Evolutionary conservation across 2,797 vertebrate genomes (phyloP), one percentile per base, ranked within the genome.

Genomic region (Myoxocephalus aenaeus): DNA sequence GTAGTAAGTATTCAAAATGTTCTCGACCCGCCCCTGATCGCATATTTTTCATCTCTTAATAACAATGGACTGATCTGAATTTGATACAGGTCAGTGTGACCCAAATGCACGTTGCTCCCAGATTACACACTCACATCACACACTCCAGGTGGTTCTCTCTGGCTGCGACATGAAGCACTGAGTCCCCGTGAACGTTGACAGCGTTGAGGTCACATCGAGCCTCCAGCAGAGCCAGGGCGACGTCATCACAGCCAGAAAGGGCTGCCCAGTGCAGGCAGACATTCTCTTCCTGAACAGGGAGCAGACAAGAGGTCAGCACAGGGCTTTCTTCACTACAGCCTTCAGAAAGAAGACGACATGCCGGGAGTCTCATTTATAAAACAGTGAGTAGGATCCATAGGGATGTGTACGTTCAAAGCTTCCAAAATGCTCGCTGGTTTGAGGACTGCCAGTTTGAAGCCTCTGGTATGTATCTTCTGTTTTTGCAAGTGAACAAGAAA

Each of bases 181-280:
- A 96, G 90, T 99, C 98, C 2, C 97, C 97, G 0, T 99, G 97
- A 73, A 98, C 79, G 83, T 99, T 99, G 75, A 96, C 92, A 0
- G 97, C 96, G 0, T 94, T 95, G 27, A 98, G 90, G 93, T 99
- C 97, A 25, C 97, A 98, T 64, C 93, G 94, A 11, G 97, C 96
- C 25, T 97, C 97, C 88, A 99, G 92, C 81, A 99, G 94, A 56
- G 97, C 95, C 92, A 97, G 97, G 0, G 97, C 96, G 1, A 98
- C 92, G 83, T 98, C 96, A 54, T 96, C 96, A 1, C 96, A 97
- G 76, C 98, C 98, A 0, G 97, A 96, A 85, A 99, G 97, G 1
- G 98, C 98, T 0, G 97, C 98, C 98, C 98, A 99, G 93, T 99
- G 98, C 83, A 99, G 94, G 81, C 97, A 98, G 62, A 99, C 96